Conservation (phyloP, 1,140 invertebrate genomes). For the Subanguina moxae region DNA sequence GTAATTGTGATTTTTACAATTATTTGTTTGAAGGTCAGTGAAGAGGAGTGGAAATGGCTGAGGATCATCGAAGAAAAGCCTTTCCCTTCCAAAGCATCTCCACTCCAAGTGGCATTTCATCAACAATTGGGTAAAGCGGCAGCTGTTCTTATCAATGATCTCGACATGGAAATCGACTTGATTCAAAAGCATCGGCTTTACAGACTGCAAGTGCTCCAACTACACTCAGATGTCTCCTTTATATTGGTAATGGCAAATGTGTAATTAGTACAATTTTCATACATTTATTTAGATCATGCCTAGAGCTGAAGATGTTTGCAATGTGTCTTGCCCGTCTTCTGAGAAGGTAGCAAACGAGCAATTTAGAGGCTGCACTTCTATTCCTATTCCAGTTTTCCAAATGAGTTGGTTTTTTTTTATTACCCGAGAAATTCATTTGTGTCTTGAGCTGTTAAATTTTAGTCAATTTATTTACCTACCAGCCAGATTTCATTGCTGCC, state of each 20-base stretch:
- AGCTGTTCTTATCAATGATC: slow-evolving; percentile 22
- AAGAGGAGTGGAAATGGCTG: slow-evolving; percentile 16
- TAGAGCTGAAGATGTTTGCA: slow-evolving; percentile 41
- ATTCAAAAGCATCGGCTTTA: slow-evolving; percentile 26
- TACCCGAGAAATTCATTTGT: no score
- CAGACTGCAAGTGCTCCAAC: slow-evolving; percentile 28
- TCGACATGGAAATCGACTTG: slow-evolving; percentile 32
- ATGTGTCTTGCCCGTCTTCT: slow-evolving; percentile 1
- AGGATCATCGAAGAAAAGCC: slow-evolving; percentile 12
- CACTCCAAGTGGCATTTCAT: slow-evolving; percentile 28
- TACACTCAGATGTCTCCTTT: slow-evolving; percentile 36
- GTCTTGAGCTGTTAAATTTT: neutral
- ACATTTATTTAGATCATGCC: slow-evolving; percentile 27
- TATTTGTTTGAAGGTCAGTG: neutral
- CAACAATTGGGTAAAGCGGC: slow-evolving; percentile 26
- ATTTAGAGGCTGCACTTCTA: slow-evolving; percentile 35
- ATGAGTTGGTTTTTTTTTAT: slow-evolving; percentile 40
- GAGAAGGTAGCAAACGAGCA: slow-evolving; percentile 1
- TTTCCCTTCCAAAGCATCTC: neutral
- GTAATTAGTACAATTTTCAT: neutral
- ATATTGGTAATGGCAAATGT: slow-evolving; percentile 26
- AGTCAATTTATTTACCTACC: slow-evolving; percentile 36
- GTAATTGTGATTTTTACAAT: no score
- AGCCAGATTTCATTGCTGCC: slow-evolving; percentile 39
- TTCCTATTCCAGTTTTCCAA: slow-evolving; percentile 45